Conservation (phyloP, 92 coral and sea anemone species). For the Diadumene lineata region DNA sequence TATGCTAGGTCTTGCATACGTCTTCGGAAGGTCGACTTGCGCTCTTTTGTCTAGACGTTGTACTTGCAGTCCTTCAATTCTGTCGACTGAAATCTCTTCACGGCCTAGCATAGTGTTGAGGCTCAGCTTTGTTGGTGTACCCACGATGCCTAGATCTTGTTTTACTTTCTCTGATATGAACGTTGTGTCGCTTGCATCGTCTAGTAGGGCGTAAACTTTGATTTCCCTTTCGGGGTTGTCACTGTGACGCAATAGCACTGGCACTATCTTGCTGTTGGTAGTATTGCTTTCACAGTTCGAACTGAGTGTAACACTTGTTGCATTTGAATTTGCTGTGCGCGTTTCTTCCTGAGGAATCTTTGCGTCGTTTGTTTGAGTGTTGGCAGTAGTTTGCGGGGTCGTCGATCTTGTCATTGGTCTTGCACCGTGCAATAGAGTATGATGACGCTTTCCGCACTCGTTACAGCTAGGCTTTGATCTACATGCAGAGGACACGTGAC, state of each 20-base stretch:
- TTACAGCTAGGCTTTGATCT: constrained; percentile 31
- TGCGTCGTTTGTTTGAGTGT: not conserved
- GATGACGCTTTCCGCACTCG: constrained; percentile 64
- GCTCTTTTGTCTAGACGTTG: constrained; percentile 44
- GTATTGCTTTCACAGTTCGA: not conserved
- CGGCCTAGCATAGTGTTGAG: constrained; percentile 64
- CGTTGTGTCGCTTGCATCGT: constrained; percentile 67
- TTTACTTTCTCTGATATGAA: constrained; percentile 41
- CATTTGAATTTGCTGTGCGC: not conserved
- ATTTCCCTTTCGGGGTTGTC: constrained; percentile 36
- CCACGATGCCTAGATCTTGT: constrained; percentile 52
- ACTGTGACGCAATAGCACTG: constrained; percentile 49
- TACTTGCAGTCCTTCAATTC: constrained; percentile 51
- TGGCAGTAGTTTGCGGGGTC: not conserved
- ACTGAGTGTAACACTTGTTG: not conserved
- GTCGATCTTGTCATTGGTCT: constrained; percentile 25
- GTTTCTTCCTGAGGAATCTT: not conserved
- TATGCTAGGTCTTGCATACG: too few relatives aligned
- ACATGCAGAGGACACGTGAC: constrained; percentile 59
- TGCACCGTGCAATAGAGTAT: constrained; percentile 59
- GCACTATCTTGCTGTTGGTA: constrained; percentile 40
- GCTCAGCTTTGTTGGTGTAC: constrained; percentile 36
- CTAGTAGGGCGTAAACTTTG: constrained; percentile 47
- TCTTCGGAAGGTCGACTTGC: constrained; percentile 57
- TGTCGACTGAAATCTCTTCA: constrained; percentile 27